Percentiles rank a stretch among this genome's conserved stretches.
Evolutionary conservation across 2,797 vertebrate genomes (phyloP).

Genomic region (Babyrousa celebensis): DNA sequence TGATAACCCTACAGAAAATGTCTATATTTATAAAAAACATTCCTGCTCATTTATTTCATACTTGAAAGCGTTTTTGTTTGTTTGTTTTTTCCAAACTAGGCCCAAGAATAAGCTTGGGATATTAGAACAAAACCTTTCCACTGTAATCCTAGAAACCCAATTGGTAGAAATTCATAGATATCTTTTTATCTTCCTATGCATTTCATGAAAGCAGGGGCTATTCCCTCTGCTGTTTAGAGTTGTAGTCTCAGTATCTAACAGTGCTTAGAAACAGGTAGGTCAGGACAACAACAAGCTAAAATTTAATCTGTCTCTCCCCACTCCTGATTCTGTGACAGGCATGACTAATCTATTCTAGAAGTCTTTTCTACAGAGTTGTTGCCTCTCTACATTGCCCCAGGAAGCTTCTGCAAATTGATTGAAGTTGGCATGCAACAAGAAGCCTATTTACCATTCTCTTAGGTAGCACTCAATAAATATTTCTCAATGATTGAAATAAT

Average conservation of each 20-base stretch:
- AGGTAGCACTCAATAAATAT: constrained; percentile 39
- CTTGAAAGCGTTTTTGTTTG: neutral
- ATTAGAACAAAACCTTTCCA: neutral
- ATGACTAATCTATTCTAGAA: neutral
- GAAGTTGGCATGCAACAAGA: neutral
- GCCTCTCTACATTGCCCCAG: neutral
- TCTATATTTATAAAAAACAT: neutral
- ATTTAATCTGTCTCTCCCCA: neutral
- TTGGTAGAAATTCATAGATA: neutral
- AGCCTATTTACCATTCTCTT: constrained; percentile 1
- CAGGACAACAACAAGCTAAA: neutral
- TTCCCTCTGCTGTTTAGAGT: neutral
- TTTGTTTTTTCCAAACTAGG: neutral
- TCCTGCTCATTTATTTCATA: constrained; percentile 10
- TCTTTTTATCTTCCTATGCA: neutral
- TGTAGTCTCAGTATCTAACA: neutral
- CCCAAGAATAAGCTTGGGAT: neutral
- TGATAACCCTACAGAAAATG: neutral
- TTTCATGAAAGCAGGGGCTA: neutral
- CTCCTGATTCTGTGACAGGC: neutral
- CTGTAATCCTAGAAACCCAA: neutral
- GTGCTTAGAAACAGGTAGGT: neutral
- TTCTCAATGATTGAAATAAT: constrained; percentile 43
- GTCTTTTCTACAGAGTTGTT: neutral
- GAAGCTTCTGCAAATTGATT: constrained; percentile 1